phyloP scores from a whole-genome alignment of 2,797 vertebrate species.

The Jordanella pulchra region DNA sequence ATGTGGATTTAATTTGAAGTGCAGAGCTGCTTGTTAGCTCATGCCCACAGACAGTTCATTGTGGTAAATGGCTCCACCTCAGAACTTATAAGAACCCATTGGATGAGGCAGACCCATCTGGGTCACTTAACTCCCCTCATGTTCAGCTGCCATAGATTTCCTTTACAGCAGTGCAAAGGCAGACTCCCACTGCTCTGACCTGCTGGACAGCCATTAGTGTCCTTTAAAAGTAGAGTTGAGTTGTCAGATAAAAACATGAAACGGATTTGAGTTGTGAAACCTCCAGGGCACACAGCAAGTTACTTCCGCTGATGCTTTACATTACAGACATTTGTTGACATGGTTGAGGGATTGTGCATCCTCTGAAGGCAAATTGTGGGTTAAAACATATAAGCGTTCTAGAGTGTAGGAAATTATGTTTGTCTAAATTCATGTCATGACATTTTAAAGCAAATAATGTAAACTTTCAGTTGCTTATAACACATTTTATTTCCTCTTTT shows the following conservation, averaged over 20 bases:
- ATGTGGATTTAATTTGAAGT: slow-evolving; percentile 63
- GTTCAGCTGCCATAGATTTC: slow-evolving; percentile 80
- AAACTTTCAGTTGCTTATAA: not conserved
- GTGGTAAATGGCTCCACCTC: slow-evolving; percentile 47
- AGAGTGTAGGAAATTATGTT: slow-evolving; percentile 2
- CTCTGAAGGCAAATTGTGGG: not conserved
- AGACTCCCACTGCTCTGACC: slow-evolving; percentile 61
- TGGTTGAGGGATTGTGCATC: not conserved
- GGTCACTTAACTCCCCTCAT: slow-evolving; percentile 71
- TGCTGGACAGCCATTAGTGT: slow-evolving; percentile 70
- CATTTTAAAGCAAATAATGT: slow-evolving; percentile 7
- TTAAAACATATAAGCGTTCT: slow-evolving; percentile 16
- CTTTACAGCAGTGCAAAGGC: slow-evolving; percentile 63
- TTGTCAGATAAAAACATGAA: slow-evolving; percentile 40
- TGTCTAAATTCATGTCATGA: not conserved
- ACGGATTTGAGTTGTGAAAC: slow-evolving; percentile 1
- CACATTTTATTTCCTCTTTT: not conserved
- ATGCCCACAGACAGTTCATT: slow-evolving; percentile 44
- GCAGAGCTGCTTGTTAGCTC: slow-evolving; percentile 48
- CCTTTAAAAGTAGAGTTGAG: slow-evolving; percentile 51
- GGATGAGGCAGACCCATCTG: slow-evolving; percentile 59
- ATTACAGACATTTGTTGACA: slow-evolving; percentile 1
- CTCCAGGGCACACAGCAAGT: slow-evolving; percentile 3
- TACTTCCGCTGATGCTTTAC: slow-evolving; percentile 11
- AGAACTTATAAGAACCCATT: slow-evolving; percentile 35